Percentiles rank a stretch among this genome's conserved stretches.
Evolutionary conservation across 2,113 vertebrate species (phyloP).

Genomic region (Chiloscyllium plagiosum): DNA sequence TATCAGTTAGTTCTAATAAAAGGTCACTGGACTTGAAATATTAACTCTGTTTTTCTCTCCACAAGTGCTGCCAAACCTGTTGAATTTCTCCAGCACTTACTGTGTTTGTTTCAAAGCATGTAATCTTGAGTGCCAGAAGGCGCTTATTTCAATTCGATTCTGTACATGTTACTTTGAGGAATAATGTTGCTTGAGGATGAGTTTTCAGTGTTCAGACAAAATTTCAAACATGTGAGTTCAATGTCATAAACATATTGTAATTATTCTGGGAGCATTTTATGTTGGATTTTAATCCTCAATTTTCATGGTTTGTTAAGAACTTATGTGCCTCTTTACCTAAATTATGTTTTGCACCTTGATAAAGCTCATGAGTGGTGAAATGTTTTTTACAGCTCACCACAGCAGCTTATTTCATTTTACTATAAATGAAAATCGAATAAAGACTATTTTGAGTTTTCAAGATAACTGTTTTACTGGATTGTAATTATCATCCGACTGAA

Average conservation of each 20-base stretch:
- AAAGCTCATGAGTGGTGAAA: neutral
- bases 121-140: neutral
- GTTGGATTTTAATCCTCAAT: neutral
- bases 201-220: neutral
- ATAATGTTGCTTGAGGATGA: neutral
- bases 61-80: too few relatives aligned
- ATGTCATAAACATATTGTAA: neutral
- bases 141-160: neutral
- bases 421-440: neutral
- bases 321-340: neutral
- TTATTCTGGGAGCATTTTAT: neutral
- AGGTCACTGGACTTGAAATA: too few relatives aligned
- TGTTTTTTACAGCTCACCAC: neutral
- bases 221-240: neutral
- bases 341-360: neutral
- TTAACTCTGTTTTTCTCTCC: too few relatives aligned
- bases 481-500: neutral
- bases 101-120: too few relatives aligned
- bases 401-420: neutral
- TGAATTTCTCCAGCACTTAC: too few relatives aligned
- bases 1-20: too few relatives aligned
- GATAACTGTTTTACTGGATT: neutral
- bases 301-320: neutral
- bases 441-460: neutral
- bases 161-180: neutral